phyloP scores from a whole-genome alignment of 2,113 vertebrate species.

The Mus spicilegus region DNA sequence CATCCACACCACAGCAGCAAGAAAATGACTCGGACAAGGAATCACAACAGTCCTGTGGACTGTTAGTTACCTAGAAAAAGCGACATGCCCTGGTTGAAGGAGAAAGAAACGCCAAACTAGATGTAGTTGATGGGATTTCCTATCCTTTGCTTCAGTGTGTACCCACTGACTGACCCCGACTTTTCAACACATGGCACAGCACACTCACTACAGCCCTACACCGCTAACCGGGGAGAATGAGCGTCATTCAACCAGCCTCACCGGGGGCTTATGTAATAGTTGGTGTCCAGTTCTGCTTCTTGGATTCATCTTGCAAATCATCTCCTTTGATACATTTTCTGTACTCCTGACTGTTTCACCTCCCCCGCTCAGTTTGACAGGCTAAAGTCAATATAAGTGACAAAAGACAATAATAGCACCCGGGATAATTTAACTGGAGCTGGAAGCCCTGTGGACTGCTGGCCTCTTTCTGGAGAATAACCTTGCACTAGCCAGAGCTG shows the following conservation, averaged over 20 bases:
- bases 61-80: background rate
- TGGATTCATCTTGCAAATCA: background rate
- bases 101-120: background rate
- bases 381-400: conserved; percentile 42
- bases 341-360: background rate
- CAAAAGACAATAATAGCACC: background rate
- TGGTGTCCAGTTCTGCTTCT: background rate
- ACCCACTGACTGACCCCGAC: background rate
- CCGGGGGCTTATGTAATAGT: background rate
- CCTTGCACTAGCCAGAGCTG: background rate
- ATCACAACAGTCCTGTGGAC: background rate
- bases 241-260: background rate
- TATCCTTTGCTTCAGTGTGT: background rate
- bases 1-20: background rate
- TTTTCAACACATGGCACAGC: background rate
- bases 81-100: background rate
- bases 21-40: background rate
- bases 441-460: background rate
- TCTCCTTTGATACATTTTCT: background rate
- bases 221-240: background rate
- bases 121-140: background rate
- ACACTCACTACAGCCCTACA: background rate
- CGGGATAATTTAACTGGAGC: background rate
- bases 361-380: background rate
- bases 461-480: conserved; percentile 36